These are phyloP conservation scores for Pyrocoelia pectoralis DNA, from an alignment of 2,888 invertebrate genomes.

Conservation along the genomic window DNA sequence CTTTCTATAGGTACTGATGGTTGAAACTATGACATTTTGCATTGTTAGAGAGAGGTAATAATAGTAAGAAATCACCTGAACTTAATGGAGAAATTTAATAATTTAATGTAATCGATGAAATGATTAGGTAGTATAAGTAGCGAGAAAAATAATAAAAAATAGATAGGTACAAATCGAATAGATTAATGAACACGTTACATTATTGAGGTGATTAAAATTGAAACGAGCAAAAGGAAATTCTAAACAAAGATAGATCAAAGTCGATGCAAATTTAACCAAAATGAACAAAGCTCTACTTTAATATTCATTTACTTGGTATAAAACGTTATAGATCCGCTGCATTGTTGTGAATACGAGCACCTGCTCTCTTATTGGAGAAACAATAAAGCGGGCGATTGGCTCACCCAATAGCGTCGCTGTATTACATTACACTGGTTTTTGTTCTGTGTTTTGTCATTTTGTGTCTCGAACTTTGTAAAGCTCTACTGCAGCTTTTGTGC, in stretches of 20 bases:
- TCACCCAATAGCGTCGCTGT: constrained; percentile 57
- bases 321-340: constrained; percentile 44
- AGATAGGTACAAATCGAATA: no score
- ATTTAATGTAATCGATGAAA: no score
- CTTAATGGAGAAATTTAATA: no score
- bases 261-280: constrained; percentile 8
- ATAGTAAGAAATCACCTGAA: no score
- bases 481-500: constrained; percentile 57
- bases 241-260: constrained; percentile 3
- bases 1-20: no score
- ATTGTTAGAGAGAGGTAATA: no score
- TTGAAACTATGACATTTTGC: no score
- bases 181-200: no score
- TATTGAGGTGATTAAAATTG: neutral
- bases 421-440: constrained; percentile 59
- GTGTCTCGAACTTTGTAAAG: constrained; percentile 60
- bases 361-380: constrained; percentile 58
- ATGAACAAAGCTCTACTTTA: constrained; percentile 25
- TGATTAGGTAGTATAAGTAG: no score
- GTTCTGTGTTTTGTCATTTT: constrained; percentile 60
- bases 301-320: constrained; percentile 43
- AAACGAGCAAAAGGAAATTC: neutral
- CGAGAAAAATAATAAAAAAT: no score
- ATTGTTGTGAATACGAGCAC: constrained; percentile 50
- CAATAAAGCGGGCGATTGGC: constrained; percentile 58